A percentile compares a stretch with the other conserved stretches of the same genome.
Conservation (phyloP, 2,888 invertebrate species). For the Ctena decussata region DNA sequence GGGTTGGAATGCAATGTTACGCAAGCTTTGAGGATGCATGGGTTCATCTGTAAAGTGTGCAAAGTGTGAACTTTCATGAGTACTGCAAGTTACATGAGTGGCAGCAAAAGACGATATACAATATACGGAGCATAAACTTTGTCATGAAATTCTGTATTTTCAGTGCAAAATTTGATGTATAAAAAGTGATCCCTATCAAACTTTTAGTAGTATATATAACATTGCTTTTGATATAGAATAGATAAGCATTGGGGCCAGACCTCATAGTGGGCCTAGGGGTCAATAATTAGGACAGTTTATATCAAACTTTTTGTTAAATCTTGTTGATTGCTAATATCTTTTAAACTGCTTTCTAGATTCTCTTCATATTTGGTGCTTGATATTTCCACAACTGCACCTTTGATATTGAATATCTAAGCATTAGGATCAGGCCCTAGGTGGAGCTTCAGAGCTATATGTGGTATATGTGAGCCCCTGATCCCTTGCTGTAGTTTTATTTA, state of each 20-base stretch:
- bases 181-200: neutral
- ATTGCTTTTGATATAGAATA: no score
- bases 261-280: no score
- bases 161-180: neutral
- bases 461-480: no score
- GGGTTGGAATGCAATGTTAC: neutral
- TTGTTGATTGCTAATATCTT: neutral
- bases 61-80: neutral
- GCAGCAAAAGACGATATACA: neutral
- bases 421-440: no score
- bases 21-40: neutral
- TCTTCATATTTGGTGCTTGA: neutral
- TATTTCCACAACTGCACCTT: neutral
- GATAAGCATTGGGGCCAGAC: no score
- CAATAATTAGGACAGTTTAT: no score
- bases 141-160: neutral
- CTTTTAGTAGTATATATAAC: conserved; percentile 2
- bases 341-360: neutral
- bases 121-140: neutral
- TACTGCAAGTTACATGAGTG: neutral
- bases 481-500: no score
- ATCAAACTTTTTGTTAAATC: no score
- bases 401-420: no score
- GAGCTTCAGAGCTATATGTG: no score
- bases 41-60: neutral